Evolutionary conservation across 1,140 invertebrate species (phyloP).

Genomic region (Pseudoatta argentina): DNA sequence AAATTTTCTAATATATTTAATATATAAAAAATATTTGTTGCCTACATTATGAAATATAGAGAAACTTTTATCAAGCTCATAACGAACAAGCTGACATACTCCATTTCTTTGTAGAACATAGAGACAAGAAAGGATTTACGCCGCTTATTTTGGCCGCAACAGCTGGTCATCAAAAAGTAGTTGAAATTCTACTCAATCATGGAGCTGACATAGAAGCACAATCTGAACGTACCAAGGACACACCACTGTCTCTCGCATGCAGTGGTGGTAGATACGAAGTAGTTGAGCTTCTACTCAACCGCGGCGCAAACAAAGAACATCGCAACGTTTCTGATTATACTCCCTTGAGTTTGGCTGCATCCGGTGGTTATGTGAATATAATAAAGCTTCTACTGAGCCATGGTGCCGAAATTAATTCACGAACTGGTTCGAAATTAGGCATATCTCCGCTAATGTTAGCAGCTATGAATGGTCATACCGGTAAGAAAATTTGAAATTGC

Average conservation of each 20-base stretch:
- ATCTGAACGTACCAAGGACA: constrained; percentile 99
- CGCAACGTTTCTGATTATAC: constrained; percentile 99
- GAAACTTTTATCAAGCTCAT: not conserved
- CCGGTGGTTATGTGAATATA: constrained; percentile 99
- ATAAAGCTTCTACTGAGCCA: constrained; percentile 96
- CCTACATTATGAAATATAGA: not conserved
- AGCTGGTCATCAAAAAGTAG: constrained; percentile 97
- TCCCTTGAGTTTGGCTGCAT: constrained; percentile 98
- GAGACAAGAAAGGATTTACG: constrained; percentile 99
- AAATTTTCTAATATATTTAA: no score
- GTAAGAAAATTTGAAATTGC: constrained; percentile 74
- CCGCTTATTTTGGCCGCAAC: constrained; percentile 98
- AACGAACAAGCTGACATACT: not conserved
- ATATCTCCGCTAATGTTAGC: constrained; percentile 99
- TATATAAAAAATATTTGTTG: not conserved
- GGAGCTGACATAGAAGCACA: constrained; percentile 98
- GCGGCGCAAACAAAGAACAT: constrained; percentile 99
- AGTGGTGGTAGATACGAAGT: constrained; percentile 98
- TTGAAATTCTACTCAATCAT: constrained; percentile 97
- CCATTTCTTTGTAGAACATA: constrained; percentile 90
- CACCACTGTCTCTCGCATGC: constrained; percentile 98
- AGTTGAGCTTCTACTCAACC: constrained; percentile 95
- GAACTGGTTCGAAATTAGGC: constrained; percentile 98
- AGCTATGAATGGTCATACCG: constrained; percentile 99
- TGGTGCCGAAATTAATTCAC: constrained; percentile 99